Evolutionary conservation across 2,888 invertebrate genomes (phyloP), one percentile per base, ranked within the genome.

Genomic region (Antheraea assamensis): DNA sequence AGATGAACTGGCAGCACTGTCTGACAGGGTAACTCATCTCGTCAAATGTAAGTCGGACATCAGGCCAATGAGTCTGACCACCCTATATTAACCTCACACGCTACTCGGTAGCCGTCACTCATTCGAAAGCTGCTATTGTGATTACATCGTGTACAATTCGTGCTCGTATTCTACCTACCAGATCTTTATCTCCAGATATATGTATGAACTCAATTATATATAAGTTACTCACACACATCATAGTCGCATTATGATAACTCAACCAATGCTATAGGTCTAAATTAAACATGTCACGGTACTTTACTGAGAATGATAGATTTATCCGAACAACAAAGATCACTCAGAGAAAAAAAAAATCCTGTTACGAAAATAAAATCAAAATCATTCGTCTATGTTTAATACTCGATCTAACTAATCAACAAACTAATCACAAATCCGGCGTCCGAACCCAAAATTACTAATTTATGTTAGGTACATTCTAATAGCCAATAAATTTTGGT

Each of bases 151-250:
- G 79, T 78, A 80, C 81, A 81, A 83, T 81, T 82, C 81, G 78
- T 80, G 83, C 80, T 77, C 79, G 83, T 85, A 82, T 80, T 85
- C 82, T 82, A 82, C 79, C 76, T 77, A 80, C 77, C 82, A 82
- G 89, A 89, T 89, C 77, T 78, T 86, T 87, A 90, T 89, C 89
- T 83, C 75, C 74, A 79, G 79, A 84, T 81, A 82, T 84, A 85
- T 86, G 89, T 88, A 88, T 88, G 88, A 88, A 85, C 87, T 88
- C 87, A 86, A 89, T 89, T 86, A 88, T 87, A 87, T 87, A 87
- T 83, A 81, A 82, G 83, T 83, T 83, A 82, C 82, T 78, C 81
- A 82, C 82, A 83, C 81, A 81, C 82, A 85, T 87, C 87, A 87
- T 85, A 85, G 86, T 84, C 84, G 83, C 79, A 85, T 85, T 85